Evolutionary conservation across 1,140 invertebrate species (phyloP).

Genomic region (Drosophila kohkoa): DNA sequence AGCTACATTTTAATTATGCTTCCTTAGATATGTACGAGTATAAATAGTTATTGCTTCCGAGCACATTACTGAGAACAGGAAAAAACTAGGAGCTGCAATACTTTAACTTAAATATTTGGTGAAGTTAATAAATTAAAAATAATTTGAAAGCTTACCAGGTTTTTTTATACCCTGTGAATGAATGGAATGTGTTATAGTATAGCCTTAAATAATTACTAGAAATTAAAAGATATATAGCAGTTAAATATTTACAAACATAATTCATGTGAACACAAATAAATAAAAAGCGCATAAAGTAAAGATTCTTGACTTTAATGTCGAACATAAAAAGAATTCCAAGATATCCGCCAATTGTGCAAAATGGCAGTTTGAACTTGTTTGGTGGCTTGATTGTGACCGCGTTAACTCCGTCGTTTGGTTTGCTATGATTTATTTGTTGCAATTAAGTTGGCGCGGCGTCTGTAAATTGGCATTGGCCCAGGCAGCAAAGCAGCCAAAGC

Average conservation of each 20-base stretch:
- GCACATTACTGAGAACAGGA: background rate
- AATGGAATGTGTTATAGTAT: background rate
- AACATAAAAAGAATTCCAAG: background rate
- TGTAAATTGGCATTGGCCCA: constrained; percentile 30
- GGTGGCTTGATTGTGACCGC: constrained; percentile 13
- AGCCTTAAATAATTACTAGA: too few relatives aligned
- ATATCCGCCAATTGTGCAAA: background rate
- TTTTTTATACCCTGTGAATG: background rate
- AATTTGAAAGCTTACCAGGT: background rate
- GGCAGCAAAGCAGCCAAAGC: too few relatives aligned
- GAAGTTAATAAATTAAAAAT: background rate
- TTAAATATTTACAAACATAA: too few relatives aligned
- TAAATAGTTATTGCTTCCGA: too few relatives aligned
- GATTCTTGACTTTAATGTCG: too few relatives aligned
- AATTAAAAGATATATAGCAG: too few relatives aligned
- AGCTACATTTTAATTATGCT: too few relatives aligned
- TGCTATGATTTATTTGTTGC: constrained; percentile 75
- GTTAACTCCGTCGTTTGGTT: background rate
- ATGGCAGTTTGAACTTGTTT: background rate
- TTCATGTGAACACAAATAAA: background rate
- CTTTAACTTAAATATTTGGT: background rate
- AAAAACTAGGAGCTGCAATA: background rate
- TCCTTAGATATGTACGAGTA: too few relatives aligned
- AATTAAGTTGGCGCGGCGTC: constrained; percentile 66
- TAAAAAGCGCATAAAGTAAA: background rate